Base-by-base conservation (phyloP, 1,140 invertebrate genomes). In the Leucophenga varia region DNA sequence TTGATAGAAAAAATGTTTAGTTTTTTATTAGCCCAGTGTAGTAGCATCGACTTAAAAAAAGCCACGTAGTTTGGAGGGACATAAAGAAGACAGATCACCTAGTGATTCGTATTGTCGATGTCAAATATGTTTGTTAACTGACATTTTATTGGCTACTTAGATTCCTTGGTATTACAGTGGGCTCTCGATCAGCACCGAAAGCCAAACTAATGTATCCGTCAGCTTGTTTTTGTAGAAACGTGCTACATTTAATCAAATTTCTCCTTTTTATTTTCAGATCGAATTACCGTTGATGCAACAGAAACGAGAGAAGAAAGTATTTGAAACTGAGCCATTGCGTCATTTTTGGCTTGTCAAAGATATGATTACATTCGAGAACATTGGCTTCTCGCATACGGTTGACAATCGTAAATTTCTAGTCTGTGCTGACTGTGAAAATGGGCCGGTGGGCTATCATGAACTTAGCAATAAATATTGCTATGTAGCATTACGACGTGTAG, bases 371-470 rank as follows among this genome's bases (percentile, higher is more conserved):
- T 98, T 98, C 79, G 93, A 98, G 77, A 98, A 98, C 76, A 88
- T 98, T 41, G 94, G 93, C 7, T 95, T 97, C 60, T 91, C 93
- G 0, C 87, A 96, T 57, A 89, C 86, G 6, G 87, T 95, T 1
- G 86, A 86, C 12, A 84, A 86, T 49, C 82, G 84, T 3, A 97
- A 97, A 75, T 98, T 94, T 76, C 77, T 98, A 9, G 88, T 87
- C 28, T 98, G 95, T 81, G 94, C 95, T 0, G 95, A 98, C 65
- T 98, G 95, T 79, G 95, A 98, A 75, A 85, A 88, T 25, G 95
- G 95, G 7, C 95, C 95, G 1, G 86, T 98, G 28, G 95, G 95
- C 0, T 96, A 87, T 77, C 87, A 91, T 64, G 86, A 94, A 75
- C 75, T 90, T 21, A 76, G 81, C 9, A 88, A 84, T 8, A 90